Base-by-base conservation (phyloP, 2,113 vertebrate species). In the Ictalurus punctatus region DNA sequence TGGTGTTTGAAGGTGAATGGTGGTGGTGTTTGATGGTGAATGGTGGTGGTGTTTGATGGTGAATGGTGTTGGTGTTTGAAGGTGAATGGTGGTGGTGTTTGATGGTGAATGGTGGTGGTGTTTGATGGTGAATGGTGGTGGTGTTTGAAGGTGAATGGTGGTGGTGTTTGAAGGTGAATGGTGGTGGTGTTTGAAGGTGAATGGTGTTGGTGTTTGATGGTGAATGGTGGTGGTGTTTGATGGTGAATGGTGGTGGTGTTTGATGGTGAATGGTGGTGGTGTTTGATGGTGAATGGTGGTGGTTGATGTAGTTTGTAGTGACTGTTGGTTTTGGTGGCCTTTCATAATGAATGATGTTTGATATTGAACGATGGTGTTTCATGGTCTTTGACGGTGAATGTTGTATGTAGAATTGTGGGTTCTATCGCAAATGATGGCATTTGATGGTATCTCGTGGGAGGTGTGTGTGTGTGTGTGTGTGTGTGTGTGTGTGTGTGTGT, bases 401-500 rank as follows among this genome's bases (percentile, higher is more conserved):
- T 76, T 76, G 25, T 8, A 48, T 78, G 74, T 34, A 37, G 69
- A 73, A 73, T 16, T 69, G 67, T 69, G 71, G 14, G 3, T 23
- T 74, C 16, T 21, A 0, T 40, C 14, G 16, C 34, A 48, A 12
- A 27, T 80, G 44, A 13, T 52, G 23, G 8, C 14, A 25, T 81
- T 6, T 81, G 13, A 79, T 79, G 40, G 74, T 48, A 48, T 54
- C 27, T 81, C 25, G 1, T 81, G 58, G 19, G 71, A 40, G 23
- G 23, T 52, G 34, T 27, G 48, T 52, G 48, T 52, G 48, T 52
- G 48, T 48, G 48, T 9, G 85, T 73, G 44, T 54, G 44, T 52
- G 84, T 71, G 30, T 76, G 73, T 79, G 61, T 82, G 86, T 87
- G 73, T 87, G 65, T 37, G n/a, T 44, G 58, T 58, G 27, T 83